These are phyloP conservation scores for Nymphalis io DNA, from an alignment of 1,140 invertebrate genomes.

Conservation along the genomic window DNA sequence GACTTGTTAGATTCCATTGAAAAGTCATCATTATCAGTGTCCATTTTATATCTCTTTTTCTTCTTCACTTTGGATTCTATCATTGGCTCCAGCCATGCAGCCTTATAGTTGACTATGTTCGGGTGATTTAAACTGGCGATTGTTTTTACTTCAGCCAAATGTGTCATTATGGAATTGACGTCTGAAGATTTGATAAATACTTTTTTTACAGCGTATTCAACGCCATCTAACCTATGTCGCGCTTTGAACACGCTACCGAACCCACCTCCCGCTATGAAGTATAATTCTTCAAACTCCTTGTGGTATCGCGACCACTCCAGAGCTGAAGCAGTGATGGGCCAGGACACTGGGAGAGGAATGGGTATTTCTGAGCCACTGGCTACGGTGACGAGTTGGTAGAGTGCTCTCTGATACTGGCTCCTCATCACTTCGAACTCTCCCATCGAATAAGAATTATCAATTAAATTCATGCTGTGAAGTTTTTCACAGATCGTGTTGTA, in stretches of 20 bases:
- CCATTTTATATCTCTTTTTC: conserved; percentile 62
- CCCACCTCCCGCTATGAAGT: conserved; percentile 87
- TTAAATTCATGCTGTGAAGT: conserved; percentile 84
- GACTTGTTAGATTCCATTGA: conserved; percentile 54
- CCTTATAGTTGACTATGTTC: conserved; percentile 92
- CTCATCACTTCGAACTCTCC: conserved; percentile 85
- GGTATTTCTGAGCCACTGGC: conserved; percentile 80
- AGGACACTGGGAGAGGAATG: conserved; percentile 68
- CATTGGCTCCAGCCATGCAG: conserved; percentile 89
- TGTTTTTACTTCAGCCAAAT: conserved; percentile 89
- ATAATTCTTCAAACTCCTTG: conserved; percentile 88
- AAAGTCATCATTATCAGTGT: conserved; percentile 65
- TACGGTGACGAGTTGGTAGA: conserved; percentile 82
- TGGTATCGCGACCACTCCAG: conserved; percentile 85
- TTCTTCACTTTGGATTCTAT: conserved; percentile 68
- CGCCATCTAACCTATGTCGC: conserved; percentile 86
- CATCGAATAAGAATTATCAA: conserved; percentile 84
- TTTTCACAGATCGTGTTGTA: conserved; percentile 85
- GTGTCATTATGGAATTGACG: conserved; percentile 82
- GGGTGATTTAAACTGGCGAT: conserved; percentile 89
- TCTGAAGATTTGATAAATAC: conserved; percentile 84
- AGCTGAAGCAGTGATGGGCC: conserved; percentile 70
- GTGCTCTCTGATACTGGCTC: conserved; percentile 83
- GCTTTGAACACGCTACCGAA: conserved; percentile 85
- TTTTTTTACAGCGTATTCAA: conserved; percentile 91